These are phyloP conservation scores for Steinernema carpocapsae DNA, from an alignment of 2,888 invertebrate species.

Conservation along the genomic window DNA sequence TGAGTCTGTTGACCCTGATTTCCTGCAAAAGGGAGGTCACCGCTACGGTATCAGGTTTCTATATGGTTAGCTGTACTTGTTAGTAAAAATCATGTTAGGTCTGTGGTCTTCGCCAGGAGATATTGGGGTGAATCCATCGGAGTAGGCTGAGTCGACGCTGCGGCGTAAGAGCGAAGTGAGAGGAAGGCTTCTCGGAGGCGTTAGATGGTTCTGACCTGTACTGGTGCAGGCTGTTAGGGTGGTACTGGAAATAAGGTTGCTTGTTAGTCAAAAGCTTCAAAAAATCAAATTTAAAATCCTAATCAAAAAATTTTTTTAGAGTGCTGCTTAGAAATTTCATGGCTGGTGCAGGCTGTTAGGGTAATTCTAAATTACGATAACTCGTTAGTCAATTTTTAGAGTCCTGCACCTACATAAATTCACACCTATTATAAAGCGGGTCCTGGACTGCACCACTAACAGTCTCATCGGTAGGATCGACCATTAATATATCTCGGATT, in stretches of 20 bases:
- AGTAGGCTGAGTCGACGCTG: conserved; percentile 21
- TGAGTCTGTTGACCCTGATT: no score
- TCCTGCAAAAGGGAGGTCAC: background rate
- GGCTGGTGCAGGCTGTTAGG: background rate
- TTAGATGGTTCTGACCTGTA: background rate
- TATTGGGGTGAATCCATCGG: background rate
- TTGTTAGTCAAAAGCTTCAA: background rate
- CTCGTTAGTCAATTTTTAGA: background rate
- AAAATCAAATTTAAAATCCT: background rate
- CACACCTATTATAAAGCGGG: background rate
- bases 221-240: conserved; percentile 23
- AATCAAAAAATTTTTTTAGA: background rate
- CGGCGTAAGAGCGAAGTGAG: background rate
- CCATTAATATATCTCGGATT: background rate
- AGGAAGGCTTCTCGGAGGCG: conserved; percentile 1
- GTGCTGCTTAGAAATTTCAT: background rate
- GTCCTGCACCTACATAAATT: background rate
- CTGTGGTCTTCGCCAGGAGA: background rate
- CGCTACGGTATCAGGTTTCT: no score
- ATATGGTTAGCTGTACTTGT: background rate
- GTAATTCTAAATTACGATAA: background rate
- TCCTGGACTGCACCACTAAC: background rate
- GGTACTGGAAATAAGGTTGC: background rate
- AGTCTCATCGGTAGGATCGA: background rate
- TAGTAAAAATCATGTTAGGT: conserved; percentile 20